A percentile compares a stretch with the other conserved stretches of the same genome.
These are phyloP conservation scores for Sternotherus odoratus DNA, from an alignment of 2,797 vertebrate species.

Conservation along the genomic window DNA sequence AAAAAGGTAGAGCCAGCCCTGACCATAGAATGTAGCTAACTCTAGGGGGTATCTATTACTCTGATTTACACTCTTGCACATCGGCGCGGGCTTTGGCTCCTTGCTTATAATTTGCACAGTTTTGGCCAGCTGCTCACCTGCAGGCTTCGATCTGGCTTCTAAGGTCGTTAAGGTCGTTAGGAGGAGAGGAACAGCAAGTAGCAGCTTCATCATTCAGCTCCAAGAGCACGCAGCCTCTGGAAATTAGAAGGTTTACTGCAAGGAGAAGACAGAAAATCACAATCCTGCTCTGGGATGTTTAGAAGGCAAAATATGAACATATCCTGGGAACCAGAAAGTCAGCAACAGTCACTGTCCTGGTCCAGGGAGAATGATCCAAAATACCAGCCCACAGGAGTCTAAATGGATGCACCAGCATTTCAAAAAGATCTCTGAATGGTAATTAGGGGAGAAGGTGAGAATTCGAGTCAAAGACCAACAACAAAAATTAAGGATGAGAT, in stretches of 20 bases:
- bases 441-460: background rate
- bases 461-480: background rate
- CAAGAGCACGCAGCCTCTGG: background rate
- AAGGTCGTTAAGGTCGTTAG: slow-evolving; percentile 77
- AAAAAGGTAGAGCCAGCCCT: too few relatives aligned
- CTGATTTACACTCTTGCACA: fast-evolving
- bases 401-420: background rate
- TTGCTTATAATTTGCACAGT: background rate
- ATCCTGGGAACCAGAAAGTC: background rate
- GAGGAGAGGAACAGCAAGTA: slow-evolving; percentile 71
- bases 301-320: fast-evolving
- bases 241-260: slow-evolving; percentile 25
- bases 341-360: background rate
- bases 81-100: background rate
- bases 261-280: background rate
- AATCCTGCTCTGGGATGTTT: background rate
- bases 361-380: background rate
- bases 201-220: slow-evolving; percentile 77
- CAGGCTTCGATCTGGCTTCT: slow-evolving; percentile 79
- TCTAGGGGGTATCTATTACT: background rate
- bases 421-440: background rate
- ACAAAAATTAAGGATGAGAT: background rate
- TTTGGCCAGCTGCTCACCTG: slow-evolving; percentile 73
- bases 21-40: background rate
- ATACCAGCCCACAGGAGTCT: too few relatives aligned